A percentile compares a stretch with the other conserved stretches of the same genome.
phyloP scores from a whole-genome alignment of 1,140 invertebrate species.

The Camponotus pennsylvanicus region DNA sequence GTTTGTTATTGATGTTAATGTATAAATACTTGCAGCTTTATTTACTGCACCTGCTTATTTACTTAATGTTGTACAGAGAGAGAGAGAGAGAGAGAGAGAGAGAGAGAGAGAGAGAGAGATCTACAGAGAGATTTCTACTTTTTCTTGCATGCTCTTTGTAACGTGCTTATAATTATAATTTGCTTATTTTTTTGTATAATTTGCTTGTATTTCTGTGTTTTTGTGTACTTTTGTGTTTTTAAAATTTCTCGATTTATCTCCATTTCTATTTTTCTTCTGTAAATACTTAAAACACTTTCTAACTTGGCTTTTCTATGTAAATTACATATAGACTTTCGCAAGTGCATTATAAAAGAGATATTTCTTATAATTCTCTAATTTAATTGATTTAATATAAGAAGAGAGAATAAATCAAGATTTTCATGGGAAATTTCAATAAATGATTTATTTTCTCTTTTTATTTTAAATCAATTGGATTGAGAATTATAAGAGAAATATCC shows the following conservation, averaged over 20 bases:
- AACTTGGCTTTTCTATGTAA: not conserved
- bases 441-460: not conserved
- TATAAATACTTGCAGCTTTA: not conserved
- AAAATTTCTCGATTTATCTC: not conserved
- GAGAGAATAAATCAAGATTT: not conserved
- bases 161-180: not conserved
- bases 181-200: not conserved
- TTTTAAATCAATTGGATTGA: not conserved
- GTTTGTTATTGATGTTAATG: not conserved
- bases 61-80: not conserved
- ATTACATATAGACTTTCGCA: not conserved
- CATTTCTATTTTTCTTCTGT: no score
- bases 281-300: not conserved
- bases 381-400: not conserved
- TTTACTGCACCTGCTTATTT: not conserved
- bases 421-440: not conserved
- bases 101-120: no score
- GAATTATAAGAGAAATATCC: conserved; percentile 2
- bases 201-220: not conserved
- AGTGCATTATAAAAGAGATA: not conserved
- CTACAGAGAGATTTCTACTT: no score
- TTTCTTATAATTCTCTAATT: conserved; percentile 11
- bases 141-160: not conserved
- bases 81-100: no score
- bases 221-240: not conserved